Percentiles rank a stretch among this genome's conserved stretches.
Conservation (phyloP, 2,113 vertebrate species). For the Synodontis membranacea region DNA sequence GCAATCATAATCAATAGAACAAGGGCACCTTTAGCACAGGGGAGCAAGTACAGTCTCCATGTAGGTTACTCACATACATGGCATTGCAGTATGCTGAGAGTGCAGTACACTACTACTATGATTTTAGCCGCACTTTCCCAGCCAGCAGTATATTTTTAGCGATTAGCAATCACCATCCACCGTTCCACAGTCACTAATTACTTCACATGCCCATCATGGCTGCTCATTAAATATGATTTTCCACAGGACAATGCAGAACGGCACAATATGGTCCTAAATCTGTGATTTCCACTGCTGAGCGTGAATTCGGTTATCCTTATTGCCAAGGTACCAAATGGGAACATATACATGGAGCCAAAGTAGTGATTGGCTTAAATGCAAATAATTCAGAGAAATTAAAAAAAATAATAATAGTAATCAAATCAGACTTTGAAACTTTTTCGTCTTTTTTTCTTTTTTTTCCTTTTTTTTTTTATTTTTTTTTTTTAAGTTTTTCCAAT, state of each 20-base stretch:
- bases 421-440: background rate
- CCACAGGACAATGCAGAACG: background rate
- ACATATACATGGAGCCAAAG: background rate
- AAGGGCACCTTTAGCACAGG: background rate
- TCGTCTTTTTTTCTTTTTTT: no score
- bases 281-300: background rate
- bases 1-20: background rate
- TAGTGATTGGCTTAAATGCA: background rate
- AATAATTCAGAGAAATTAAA: background rate
- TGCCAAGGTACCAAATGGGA: background rate
- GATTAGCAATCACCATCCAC: background rate
- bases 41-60: background rate
- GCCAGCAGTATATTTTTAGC: background rate
- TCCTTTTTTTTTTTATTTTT: no score
- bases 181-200: constrained; percentile 6
- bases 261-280: background rate
- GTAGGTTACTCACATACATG: background rate
- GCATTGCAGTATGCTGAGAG: background rate
- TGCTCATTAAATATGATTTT: background rate
- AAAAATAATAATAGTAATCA: background rate
- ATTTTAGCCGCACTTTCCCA: constrained; percentile 3
- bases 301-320: background rate
- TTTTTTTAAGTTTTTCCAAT: background rate
- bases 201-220: background rate
- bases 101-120: background rate